A percentile compares a stretch with the other conserved stretches of the same genome.
Evolutionary conservation across 1,140 invertebrate genomes (phyloP).

Genomic region (Rhopalosiphum maidis): DNA sequence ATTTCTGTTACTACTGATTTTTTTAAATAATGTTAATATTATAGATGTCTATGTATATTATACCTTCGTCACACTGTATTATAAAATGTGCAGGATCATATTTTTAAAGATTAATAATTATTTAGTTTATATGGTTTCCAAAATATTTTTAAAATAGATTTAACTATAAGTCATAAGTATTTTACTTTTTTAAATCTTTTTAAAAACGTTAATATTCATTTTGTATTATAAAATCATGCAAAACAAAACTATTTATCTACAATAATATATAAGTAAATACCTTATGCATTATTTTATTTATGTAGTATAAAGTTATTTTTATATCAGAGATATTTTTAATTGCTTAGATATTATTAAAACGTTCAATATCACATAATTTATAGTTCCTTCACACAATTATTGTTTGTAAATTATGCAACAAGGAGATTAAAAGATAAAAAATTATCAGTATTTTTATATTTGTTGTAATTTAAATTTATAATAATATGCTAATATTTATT

Average conservation of each 20-base stretch:
- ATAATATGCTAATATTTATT: neutral
- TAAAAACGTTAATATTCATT: neutral
- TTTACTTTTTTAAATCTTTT: neutral
- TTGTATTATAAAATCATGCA: neutral
- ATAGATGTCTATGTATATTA: neutral
- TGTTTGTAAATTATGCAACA: too few species aligned
- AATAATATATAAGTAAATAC: neutral
- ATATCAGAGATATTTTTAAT: neutral
- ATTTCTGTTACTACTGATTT: neutral
- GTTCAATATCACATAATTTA: neutral
- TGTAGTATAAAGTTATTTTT: neutral
- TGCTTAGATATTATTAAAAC: neutral
- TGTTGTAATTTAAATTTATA: neutral
- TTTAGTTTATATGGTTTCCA: neutral
- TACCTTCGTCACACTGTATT: neutral
- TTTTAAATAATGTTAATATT: neutral
- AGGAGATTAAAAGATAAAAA: too few species aligned
- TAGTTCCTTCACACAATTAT: neutral
- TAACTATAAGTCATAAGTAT: neutral
- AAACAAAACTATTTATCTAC: neutral
- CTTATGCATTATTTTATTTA: neutral
- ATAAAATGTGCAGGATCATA: neutral
- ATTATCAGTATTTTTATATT: neutral
- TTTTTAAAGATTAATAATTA: neutral
- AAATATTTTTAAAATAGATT: neutral